Evolutionary conservation across 2,888 invertebrate species (phyloP), one percentile per base, ranked within the genome.

Genomic region (Dynastes grantii): DNA sequence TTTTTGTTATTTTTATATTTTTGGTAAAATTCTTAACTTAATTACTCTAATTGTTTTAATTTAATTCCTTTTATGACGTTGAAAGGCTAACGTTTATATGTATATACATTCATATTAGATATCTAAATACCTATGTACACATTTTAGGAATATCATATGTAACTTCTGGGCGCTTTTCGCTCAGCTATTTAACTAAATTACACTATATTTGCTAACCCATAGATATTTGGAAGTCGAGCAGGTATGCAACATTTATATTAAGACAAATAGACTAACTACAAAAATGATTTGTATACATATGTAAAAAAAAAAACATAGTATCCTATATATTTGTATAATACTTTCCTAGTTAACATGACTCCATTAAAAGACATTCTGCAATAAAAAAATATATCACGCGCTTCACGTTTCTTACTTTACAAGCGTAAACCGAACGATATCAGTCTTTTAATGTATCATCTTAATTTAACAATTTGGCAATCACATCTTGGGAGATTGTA

Each of bases 1-100:
- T 29, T 29, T 13, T n/a, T 70, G 53, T 53, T 32, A 13, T 70
- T 16, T 49, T 32, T 70, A 70, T 55, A n/a, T 70, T 70, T 70
- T 70, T 70, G 70, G 70, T 70, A 70, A 55, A 55, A 32, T 55
- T 70, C 27, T 32, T 70, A 70, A 29, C 32, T 55, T 49, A 53
- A 13, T 53, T 13, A 70, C 32, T 64, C 55, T 16, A 64, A 64
- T 3, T 37, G 32, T 64, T 64, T 64, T 64, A 64, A 32, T 37
- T 32, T 64, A 61, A 32, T 64, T 40, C 16, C 64, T 4, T 13
- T 64, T 64, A 37, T 16, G 0, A 22, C 6, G n/a, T 64, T 37
- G 40, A 16, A 58, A 58, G 13, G 1, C 64, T 37, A 58, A 58
- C 3, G 29, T 22, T 40, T 13, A 13, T 37, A 16, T 13, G 32